Evolutionary conservation across 2,888 invertebrate genomes (phyloP), one percentile per base, ranked within the genome.

Genomic region (Ectemnius lituratus): DNA sequence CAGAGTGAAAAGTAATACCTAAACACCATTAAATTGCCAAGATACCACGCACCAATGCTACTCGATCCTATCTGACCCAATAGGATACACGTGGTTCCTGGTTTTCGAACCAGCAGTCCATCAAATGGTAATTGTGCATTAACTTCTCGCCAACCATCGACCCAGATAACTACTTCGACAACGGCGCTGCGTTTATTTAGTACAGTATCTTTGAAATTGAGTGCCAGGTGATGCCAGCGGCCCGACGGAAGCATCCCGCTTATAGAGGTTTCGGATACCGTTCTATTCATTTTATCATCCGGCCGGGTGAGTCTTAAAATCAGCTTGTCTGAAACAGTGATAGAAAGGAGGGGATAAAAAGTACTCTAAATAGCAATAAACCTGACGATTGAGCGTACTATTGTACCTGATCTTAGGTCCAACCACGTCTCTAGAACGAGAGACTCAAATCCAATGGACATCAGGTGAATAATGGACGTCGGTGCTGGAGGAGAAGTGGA

Each of bases 401-500:
- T 37, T 11, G 8, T 85, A 92, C 91, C 91, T 79, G 91, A 89
- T 84, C 80, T 87, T 18, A 92, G 90, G 76, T 94, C 93, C 37
- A 93, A 90, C 94, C 94, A 94, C 73, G 92, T 89, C 88, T 94
- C 94, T 74, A 94, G 88, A 82, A 94, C 92, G 72, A 94, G 91
- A 67, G 93, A 92, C 84, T 94, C 94, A 85, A 93, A 93, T 0
- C 94, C 94, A 58, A 94, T 87, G 0, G 94, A 94, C 79, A 94
- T 85, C 65, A 94, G 90, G 85, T 94, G 94, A 77, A 93, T 89
- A 62, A 91, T 90, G 1, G 90, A 88, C 2, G 85, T 86, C 46
- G 89, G 88, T 14, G 84, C 82, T 14, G 90, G 90, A 16, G 90
- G 89, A 46, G 87, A 85, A 45, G 87, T 81, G 4, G 90, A 90